A percentile compares a stretch with the other conserved stretches of the same genome.
phyloP scores from a whole-genome alignment of 1,140 invertebrate species.

The Leptonema lineaticorne region DNA sequence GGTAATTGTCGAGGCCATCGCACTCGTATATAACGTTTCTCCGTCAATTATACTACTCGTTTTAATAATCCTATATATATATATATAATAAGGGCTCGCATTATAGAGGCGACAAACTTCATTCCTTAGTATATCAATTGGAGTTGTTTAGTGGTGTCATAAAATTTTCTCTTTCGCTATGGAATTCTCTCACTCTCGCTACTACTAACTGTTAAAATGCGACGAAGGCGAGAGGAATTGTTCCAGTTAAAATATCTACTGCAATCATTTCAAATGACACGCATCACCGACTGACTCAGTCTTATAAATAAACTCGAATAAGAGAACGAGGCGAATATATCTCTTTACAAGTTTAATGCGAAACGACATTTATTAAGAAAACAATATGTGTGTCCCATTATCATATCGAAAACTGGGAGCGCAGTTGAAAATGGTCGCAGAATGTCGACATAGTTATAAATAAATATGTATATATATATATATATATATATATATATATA shows the following conservation, averaged over 20 bases:
- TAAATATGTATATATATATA: not conserved
- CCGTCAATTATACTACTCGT: slow-evolving; percentile 9
- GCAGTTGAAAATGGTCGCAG: not conserved
- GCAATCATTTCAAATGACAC: slow-evolving; percentile 35
- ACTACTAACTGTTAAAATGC: too few relatives aligned
- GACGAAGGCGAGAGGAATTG: slow-evolving; percentile 23
- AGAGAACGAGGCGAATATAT: not conserved
- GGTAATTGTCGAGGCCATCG: not conserved
- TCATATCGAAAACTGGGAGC: too few relatives aligned
- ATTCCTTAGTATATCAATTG: slow-evolving; percentile 24
- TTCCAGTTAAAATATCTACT: slow-evolving; percentile 17
- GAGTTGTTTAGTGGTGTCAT: slow-evolving; percentile 24
- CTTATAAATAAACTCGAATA: slow-evolving; percentile 29
- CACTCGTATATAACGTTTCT: not conserved
- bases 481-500: not conserved
- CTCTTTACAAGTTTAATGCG: not conserved
- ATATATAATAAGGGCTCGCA: not conserved
- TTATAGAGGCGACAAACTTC: slow-evolving; percentile 1
- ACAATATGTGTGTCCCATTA: not conserved
- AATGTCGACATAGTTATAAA: not conserved
- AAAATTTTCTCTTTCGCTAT: slow-evolving; percentile 19
- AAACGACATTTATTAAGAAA: not conserved
- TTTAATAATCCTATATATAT: slow-evolving; percentile 9
- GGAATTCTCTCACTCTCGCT: slow-evolving; percentile 4
- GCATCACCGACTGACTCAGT: slow-evolving; percentile 28